Evolutionary conservation across 2,113 vertebrate genomes (phyloP), one percentile per base, ranked within the genome.

Genomic region (Syrrhaptes paradoxus): DNA sequence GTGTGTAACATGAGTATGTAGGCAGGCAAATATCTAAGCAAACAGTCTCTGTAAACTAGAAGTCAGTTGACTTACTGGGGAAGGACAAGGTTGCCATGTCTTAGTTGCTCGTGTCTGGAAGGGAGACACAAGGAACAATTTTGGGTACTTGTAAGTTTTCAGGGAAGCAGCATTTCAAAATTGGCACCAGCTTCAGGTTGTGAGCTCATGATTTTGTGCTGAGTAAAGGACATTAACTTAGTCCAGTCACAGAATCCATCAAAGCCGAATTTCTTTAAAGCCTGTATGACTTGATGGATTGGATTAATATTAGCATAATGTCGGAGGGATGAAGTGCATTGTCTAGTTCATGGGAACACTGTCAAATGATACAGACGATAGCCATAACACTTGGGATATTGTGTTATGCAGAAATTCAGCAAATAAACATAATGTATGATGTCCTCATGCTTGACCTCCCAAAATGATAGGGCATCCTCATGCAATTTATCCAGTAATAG

Each of bases 301-400:
- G 41, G 28, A 61, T 95, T 84, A 94, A 83, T 94, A 85, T 97
- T 94, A 95, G 57, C 70, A 87, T 89, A 93, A 91, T 61, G 66
- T 79, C 3, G 0, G 61, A 41, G 49, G 78, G 71, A 49, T 70
- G 57, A 86, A 95, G 87, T 59, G 38, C 74, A 32, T 93, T 82
- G 85, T 61, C 70, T 48, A 38, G 34, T 95, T 78, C 73, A 29
- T 65, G 74, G 65, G 73, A 93, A 79, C 24, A 4, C 65, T 95
- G 91, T 94, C 95, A 95, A 21, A 66, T 24, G 61, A 74, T 84
- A 94, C 10, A 22, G 65, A 94, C 92, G 80, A 75, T 43, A 52
- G 51, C 67, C 59, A 25, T 93, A 67, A 52, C 34, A 48, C 52
- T 87, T 52, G 49, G 78, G 58, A 20, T 72, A 83, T 38, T 61